Base-by-base conservation (phyloP, 2,797 vertebrate genomes). In the Oreortyx pictus region DNA sequence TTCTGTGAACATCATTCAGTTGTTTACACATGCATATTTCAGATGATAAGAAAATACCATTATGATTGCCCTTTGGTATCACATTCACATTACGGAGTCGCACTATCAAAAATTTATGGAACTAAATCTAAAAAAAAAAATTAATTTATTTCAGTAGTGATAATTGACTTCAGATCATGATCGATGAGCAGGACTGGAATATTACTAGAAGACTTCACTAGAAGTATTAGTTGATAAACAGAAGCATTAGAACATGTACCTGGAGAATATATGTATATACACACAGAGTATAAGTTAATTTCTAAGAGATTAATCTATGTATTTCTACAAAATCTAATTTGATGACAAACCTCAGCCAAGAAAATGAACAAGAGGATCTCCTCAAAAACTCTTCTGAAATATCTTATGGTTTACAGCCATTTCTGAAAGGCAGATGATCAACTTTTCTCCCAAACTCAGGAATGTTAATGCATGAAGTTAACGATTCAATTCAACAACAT, bases 11-110 rank as follows among this genome's bases (percentile, higher is more conserved):
- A 6, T 37, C 52, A 46, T 24, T 80, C 59, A 29, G 4, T 35
- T 74, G 37, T 60, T 84, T 79, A 73, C 44, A 79, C 12, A 3
- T 49, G 31, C 15, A 86, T 88, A 60, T 87, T 94, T 82, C 68
- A 41, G 39, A 41, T 41, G 39, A 41, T 41, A 41, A 13, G 39
- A 41, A 41, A 41, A 14, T 41, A 41, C 39, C 39, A 41, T 65
- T 65, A 8, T n/a, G 22, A 43, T 57, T 73, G 50, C 33, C 57
- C 86, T 86, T 80, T 83, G 62, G 60, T 75, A 74, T 37, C 24
- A 60, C 19, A 33, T 66, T 52, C 46, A 43, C 1, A 0, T 56
- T 65, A 88, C 37, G 56, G 59, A 37, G 29, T 60, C 57, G 9
- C 47, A 68, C 23, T 70, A 60, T 15, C 33, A 88, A 75, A 86